These are phyloP conservation scores for Coturnix japonica DNA, from an alignment of 2,113 vertebrate genomes.

Conservation along the genomic window DNA sequence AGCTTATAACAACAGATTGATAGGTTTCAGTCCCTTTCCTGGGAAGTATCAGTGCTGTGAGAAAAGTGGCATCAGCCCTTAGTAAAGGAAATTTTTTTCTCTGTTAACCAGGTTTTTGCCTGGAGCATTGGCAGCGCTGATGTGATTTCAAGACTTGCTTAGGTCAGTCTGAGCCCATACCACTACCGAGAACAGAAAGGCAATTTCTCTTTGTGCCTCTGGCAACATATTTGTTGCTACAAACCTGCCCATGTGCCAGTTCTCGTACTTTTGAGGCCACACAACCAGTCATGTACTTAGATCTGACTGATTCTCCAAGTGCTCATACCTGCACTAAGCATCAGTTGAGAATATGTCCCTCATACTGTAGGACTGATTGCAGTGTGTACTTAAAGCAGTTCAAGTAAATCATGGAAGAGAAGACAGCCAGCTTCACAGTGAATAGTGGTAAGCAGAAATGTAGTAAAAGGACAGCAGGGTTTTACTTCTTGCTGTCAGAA, in stretches of 20 bases:
- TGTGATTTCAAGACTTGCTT: background rate
- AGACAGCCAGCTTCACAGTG: background rate
- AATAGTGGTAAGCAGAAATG: background rate
- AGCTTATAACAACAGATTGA: background rate
- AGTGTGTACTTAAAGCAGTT: background rate
- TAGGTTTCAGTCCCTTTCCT: background rate
- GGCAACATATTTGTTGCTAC: background rate
- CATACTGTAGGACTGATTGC: background rate
- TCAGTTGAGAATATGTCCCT: background rate
- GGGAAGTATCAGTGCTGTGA: background rate
- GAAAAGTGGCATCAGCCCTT: background rate
- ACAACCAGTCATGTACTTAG: conserved; percentile 5
- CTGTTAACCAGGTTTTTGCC: background rate
- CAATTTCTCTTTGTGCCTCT: background rate
- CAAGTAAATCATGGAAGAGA: background rate
- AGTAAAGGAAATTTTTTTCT: background rate
- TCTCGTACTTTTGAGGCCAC: background rate
- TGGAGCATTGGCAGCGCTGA: background rate
- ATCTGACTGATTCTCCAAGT: background rate
- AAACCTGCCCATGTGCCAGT: background rate
- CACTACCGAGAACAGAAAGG: background rate
- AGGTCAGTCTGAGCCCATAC: background rate
- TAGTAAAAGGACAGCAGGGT: background rate
- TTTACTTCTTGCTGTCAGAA: background rate
- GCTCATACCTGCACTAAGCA: background rate